Conservation (phyloP, 35 echinoderm and acorn worm genomes). For the Chiridota heheva region DNA sequence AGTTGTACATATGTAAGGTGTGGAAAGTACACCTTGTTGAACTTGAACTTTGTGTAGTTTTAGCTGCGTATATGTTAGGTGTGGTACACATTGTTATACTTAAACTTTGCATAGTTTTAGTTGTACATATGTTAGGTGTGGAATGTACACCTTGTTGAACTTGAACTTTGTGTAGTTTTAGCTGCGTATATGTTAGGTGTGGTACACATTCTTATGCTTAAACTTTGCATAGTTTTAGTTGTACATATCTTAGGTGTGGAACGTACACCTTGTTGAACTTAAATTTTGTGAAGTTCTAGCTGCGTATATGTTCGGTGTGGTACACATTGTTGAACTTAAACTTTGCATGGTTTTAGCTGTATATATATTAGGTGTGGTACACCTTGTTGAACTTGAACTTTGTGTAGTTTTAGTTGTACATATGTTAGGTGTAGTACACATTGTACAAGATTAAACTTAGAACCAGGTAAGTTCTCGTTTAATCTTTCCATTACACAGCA, state of each 20-base stretch:
- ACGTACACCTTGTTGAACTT: not conserved
- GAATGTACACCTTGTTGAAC: not conserved
- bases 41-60: not conserved
- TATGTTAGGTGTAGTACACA: not conserved
- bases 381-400: not conserved
- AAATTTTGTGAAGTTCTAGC: not conserved
- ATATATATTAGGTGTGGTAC: not conserved
- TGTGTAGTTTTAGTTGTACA: not conserved
- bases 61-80: not conserved
- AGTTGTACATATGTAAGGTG: not conserved
- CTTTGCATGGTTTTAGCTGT: not conserved
- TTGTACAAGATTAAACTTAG: conserved; percentile 34
- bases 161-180: not conserved
- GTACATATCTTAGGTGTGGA: not conserved
- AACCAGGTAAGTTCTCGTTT: conserved; percentile 35
- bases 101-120: not conserved
- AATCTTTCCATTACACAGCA: conserved; percentile 22
- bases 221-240: not conserved
- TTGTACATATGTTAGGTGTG: not conserved
- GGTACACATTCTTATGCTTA: not conserved
- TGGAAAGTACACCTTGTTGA: not conserved
- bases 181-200: not conserved
- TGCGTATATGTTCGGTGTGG: not conserved
- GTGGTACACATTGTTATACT: not conserved
- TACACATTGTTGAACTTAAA: not conserved